These are phyloP conservation scores for Menidia menidia DNA, from an alignment of 2,797 vertebrate species.

Conservation along the genomic window DNA sequence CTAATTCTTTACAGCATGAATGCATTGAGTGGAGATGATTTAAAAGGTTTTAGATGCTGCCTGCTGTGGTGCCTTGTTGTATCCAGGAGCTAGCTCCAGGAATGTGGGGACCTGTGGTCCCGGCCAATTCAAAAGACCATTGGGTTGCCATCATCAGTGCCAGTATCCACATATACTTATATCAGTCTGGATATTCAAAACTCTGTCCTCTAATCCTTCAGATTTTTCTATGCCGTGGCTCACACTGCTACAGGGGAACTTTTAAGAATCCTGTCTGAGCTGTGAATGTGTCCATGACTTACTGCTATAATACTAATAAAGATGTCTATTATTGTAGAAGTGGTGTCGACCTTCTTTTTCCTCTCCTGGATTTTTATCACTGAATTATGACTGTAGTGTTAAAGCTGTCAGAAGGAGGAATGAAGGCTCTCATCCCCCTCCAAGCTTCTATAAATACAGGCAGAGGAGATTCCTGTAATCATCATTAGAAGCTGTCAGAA, in stretches of 20 bases:
- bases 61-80: conserved; percentile 71
- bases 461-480: conserved; percentile 26
- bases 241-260: conserved; percentile 25
- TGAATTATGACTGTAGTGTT: conserved; percentile 29
- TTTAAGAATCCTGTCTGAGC: conserved; percentile 50
- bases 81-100: conserved; percentile 72
- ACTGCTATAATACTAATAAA: conserved; percentile 68
- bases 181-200: conserved; percentile 41
- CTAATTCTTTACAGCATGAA: conserved; percentile 23
- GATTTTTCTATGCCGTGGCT: conserved; percentile 53
- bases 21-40: conserved; percentile 24
- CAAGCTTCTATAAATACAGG: conserved; percentile 36
- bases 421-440: conserved; percentile 8
- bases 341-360: neutral
- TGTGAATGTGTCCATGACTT: conserved; percentile 62
- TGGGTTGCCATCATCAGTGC: conserved; percentile 65
- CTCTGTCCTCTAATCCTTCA: conserved; percentile 49
- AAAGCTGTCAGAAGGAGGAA: conserved; percentile 15
- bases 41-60: conserved; percentile 51
- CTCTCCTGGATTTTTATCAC: conserved; percentile 13
- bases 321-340: conserved; percentile 61
- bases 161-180: conserved; percentile 47
- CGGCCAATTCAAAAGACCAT: conserved; percentile 69
- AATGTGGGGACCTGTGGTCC: conserved; percentile 78
- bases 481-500: conserved; percentile 45